Conservation (phyloP, 2,888 invertebrate species). For the Limnephilus lunatus region DNA sequence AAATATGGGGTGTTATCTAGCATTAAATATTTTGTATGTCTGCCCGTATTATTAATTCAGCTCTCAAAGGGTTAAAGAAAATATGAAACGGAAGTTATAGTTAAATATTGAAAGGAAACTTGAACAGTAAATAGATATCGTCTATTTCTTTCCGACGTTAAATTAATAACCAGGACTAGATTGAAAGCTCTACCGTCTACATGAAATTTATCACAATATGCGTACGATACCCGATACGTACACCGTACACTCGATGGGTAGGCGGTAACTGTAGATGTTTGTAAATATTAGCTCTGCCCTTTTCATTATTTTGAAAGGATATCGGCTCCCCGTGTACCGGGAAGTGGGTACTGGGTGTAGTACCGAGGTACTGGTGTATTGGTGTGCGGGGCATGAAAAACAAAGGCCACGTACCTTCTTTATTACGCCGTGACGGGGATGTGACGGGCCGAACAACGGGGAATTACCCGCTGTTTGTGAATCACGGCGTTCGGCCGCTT, state of each 20-base stretch:
- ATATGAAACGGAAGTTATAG: not conserved
- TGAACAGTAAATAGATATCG: not conserved
- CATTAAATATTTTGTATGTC: not conserved
- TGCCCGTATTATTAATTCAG: not conserved
- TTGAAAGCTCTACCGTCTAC: not conserved
- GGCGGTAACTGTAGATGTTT: not conserved
- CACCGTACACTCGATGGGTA: not conserved
- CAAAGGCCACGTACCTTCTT: slow-evolving; percentile 37
- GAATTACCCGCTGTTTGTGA: slow-evolving; percentile 6
- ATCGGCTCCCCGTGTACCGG: not conserved
- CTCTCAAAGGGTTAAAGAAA: not conserved
- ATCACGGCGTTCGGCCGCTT: slow-evolving; percentile 5
- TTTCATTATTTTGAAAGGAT: slow-evolving; percentile 40
- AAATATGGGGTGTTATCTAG: not conserved
- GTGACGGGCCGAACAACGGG: slow-evolving; percentile 10
- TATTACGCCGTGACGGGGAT: slow-evolving; percentile 21
- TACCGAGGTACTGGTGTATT: no score
- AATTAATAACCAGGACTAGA: not conserved
- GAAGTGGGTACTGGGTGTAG: not conserved
- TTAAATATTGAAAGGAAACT: not conserved
- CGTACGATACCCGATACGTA: not conserved
- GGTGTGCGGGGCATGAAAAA: not conserved
- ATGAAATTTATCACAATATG: not conserved
- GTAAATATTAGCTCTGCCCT: slow-evolving; percentile 41
- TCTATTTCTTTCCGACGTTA: not conserved